phyloP scores from a whole-genome alignment of 2,113 vertebrate genomes.

The Cyanocitta stelleri region DNA sequence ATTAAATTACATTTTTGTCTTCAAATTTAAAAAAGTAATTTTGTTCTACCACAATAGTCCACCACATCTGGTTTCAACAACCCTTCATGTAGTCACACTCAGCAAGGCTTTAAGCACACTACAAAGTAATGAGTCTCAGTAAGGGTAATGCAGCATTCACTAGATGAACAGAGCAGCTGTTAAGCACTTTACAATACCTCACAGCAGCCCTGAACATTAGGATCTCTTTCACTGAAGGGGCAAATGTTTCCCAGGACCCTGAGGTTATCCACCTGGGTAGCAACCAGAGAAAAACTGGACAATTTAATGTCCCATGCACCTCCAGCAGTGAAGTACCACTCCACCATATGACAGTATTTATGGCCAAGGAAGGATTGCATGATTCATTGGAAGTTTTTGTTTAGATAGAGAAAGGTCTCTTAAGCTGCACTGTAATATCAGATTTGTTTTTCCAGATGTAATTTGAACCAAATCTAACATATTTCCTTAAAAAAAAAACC shows the following conservation, averaged over 20 bases:
- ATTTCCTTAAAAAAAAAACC: not conserved
- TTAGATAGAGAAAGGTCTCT: not conserved
- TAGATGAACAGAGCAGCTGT: slow-evolving; percentile 42
- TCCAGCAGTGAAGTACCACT: slow-evolving; percentile 6
- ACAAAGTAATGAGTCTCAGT: not conserved
- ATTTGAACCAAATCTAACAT: not conserved
- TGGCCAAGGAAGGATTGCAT: not conserved
- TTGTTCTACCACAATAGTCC: not conserved
- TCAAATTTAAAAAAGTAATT: not conserved
- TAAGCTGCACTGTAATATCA: not conserved
- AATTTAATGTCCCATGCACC: not conserved
- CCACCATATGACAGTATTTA: not conserved
- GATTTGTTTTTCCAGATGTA: not conserved
- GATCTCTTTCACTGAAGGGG: not conserved
- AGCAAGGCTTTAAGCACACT: not conserved
- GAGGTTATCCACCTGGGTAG: slow-evolving; percentile 43
- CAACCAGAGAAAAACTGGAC: not conserved
- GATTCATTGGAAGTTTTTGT: not conserved
- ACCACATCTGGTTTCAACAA: slow-evolving; percentile 31
- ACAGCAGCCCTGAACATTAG: not conserved
- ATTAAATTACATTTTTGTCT: not conserved
- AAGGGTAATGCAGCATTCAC: not conserved
- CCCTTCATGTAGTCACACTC: slow-evolving; percentile 1
- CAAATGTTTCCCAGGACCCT: slow-evolving; percentile 47
- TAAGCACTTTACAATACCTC: not conserved